Evolutionary conservation across 2,113 vertebrate species (phyloP), one percentile per base, ranked within the genome.

Genomic region (Cynopterus brachyotis): DNA sequence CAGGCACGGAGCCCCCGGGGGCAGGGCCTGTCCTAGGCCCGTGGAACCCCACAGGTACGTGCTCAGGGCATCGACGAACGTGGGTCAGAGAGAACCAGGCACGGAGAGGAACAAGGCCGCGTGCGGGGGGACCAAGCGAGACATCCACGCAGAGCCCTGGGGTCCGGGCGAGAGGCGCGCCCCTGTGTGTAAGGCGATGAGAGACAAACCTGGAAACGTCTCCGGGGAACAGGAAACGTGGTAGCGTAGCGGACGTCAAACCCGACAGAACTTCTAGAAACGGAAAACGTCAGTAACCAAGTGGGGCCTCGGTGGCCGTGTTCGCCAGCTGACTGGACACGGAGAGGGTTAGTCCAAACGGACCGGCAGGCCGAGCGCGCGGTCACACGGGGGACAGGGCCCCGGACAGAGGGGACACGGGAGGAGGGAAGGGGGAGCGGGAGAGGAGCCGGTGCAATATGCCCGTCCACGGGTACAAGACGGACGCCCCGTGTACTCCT

Each of bases 361-460:
- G 1, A 3, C 1, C 1, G 0, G 57, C 5, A 6, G 28, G 10
- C 13, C 0, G 13, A 40, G 82, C 5, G 0, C 0, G 4, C 11
- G 73, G 30, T 17, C 22, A 37, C 1, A 5, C 7, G 35, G 53
- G 2, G 26, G 53, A 24, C 40, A 9, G 17, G 19, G 80, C 19
- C 4, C 35, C 22, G 12, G 35, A 9, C 19, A 2, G 4, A 13
- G 10, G 17, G 37, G 16, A 24, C 10, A 2, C 28, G 0, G 7
- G 19, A 26, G 10, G 47, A 30, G 66, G n/a, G 26, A 19, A 26
- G 79, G 57, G 64, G 15, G 19, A 1, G 37, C 3, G 9, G 35
- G 35, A 45, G 55, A 60, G 40, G 55, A 40, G 57, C 9, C 26
- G 92, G 35, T 55, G 40, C 79, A 81, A 35, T 28, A 6, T 2